Base-by-base conservation (phyloP, 2,113 vertebrate species). In the Larimichthys crocea region DNA sequence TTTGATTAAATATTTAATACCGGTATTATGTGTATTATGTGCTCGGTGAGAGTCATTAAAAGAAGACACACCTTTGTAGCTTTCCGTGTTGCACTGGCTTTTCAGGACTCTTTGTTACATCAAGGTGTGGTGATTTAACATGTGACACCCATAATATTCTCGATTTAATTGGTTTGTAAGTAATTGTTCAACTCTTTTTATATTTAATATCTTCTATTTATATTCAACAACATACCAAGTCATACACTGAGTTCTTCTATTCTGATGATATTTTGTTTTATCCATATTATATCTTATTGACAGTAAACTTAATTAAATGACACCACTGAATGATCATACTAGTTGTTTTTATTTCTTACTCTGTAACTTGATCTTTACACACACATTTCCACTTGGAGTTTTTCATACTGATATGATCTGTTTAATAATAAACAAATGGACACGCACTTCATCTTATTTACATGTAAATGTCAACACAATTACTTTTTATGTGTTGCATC, bases 1-100 rank as follows among this genome's bases (percentile, higher is more conserved):
- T 81, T 74, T 56, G 0, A 63, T 66, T 8, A 19, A 29, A 49
- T 31, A 17, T 61, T 20, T 50, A 26, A 1, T 20, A 8, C 15
- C 1, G 9, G 7, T 40, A 16, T 76, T 35, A 20, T 61, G 1
- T 3, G 22, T 48, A 22, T 52, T 16, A 15, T 26, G n/a, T 64
- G 17, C 2, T 52, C 3, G 0, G 9, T 3, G 3, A 61, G 10
- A 20, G 53, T 24, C 17, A 50, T 29, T 20, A 2, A 46, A 15
- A 48, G 7, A 12, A 55, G 61, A 4, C 1, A 55, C 22, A 0
- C 29, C 76, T 81, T 49, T 22, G 55, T 64, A 57, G 82, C 3
- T 29, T 84, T 35, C 73, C 31, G 62, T 61, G 35, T n/a, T 49
- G 17, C n/a, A 10, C 42, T 42, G 40, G 20, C 19, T 85, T 12